phyloP scores from a whole-genome alignment of 2,113 vertebrate species.

The Grus americana region DNA sequence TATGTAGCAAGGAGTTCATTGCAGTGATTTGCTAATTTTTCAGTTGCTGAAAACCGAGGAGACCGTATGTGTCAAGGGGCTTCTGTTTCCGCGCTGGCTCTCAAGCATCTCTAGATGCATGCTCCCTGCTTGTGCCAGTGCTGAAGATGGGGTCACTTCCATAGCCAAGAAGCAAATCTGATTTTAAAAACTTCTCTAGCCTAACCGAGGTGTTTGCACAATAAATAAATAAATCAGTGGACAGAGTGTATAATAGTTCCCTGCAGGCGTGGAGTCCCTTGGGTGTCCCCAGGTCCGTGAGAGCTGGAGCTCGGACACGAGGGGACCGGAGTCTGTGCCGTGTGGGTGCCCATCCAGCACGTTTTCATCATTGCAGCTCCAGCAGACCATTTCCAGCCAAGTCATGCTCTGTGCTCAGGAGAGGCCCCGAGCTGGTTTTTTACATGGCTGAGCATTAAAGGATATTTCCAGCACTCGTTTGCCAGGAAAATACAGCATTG shows the following conservation, averaged over 20 bases:
- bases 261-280: background rate
- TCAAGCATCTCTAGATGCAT: background rate
- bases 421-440: background rate
- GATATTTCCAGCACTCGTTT: constrained; percentile 32
- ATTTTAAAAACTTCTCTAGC: background rate
- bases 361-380: background rate
- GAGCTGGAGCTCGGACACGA: rapidly evolving
- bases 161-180: background rate
- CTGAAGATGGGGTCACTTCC: background rate
- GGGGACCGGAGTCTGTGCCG: rapidly evolving
- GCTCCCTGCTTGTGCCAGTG: background rate
- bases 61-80: background rate
- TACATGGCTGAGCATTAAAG: constrained; percentile 42
- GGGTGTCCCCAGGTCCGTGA: rapidly evolving
- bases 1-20: background rate
- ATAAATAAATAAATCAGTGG: background rate
- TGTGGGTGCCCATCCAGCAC: background rate
- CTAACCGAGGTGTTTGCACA: background rate
- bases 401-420: constrained; percentile 16
- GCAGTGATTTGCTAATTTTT: background rate
- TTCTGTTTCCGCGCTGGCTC: background rate
- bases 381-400: background rate
- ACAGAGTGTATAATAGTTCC: background rate
- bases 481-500: background rate
- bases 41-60: background rate